Base-by-base conservation (phyloP, 1,140 invertebrate species). In the Anoplophora glabripennis region DNA sequence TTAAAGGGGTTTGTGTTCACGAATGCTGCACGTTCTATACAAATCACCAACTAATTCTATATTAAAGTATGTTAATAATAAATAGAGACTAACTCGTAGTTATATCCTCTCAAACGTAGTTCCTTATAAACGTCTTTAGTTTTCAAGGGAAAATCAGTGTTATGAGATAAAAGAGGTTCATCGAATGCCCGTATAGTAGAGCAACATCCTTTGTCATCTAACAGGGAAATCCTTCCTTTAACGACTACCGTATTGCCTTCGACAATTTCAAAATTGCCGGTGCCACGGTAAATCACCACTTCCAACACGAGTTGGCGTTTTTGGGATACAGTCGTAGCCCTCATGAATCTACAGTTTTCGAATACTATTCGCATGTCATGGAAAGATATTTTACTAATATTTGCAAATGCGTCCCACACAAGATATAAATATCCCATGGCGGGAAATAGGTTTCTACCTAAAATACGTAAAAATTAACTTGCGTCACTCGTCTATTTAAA, bases 121-220 rank as follows among this genome's bases (percentile, higher is more conserved):
- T 97, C 94, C 72, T 96, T 96, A 74, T 98, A 98, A 49, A 97
- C 83, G 72, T 98, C 94, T 53, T 85, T 86, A 1, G 77, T 78
- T 0, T 53, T 64, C 52, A 66, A 28, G 12, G 51, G 33, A 1
- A 52, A 35, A 40, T 14, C n/a, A 36, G 49, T 33, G 14, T 21
- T 14, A 11, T 48, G 10, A 10, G 28, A 48, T 12, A 12, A n/a
- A 11, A 9, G 3, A 17, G 45, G 10, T 28, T 40, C 15, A 7
- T 10, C 18, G 5, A n/a, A 7, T 46, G 7, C 33, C 10, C 9
- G 21, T 5, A 28, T 41, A 41, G 15, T 41, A 41, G 2, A 41
- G 4, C 4, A 4, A 4, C 11, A 7, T 18, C 17, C 14, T 14
- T 45, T 34, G 36, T 40, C 45, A 18, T 21, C 10, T 40, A 12